phyloP scores from a whole-genome alignment of 2,797 vertebrate species.

The Rhabdophis nuchalis region DNA sequence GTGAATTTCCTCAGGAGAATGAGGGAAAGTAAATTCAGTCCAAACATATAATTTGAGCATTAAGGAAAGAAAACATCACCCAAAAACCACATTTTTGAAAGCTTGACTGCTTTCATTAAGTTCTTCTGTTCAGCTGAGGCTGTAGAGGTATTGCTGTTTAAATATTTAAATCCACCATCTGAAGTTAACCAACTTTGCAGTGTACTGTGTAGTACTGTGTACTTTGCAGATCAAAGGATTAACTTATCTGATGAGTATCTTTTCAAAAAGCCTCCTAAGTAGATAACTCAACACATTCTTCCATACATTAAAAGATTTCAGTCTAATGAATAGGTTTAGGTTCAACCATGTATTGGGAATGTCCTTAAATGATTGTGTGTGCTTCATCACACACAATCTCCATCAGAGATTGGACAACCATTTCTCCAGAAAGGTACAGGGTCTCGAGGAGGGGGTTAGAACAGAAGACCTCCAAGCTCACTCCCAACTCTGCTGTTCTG shows the following conservation, averaged over 20 bases:
- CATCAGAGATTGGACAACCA: too few species aligned
- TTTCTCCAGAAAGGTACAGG: too few species aligned
- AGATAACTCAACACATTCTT: background rate
- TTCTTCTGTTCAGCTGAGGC: background rate
- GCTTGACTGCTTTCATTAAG: background rate
- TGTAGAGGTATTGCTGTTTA: background rate
- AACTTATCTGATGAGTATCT: conserved; percentile 28
- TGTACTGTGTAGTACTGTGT: background rate
- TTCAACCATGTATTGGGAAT: background rate
- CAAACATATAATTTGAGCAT: background rate
- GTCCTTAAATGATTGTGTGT: background rate
- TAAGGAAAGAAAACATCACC: background rate
- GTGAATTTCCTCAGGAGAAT: background rate
- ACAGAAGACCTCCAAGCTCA: background rate
- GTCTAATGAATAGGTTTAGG: background rate
- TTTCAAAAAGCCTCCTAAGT: background rate
- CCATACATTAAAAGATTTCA: background rate
- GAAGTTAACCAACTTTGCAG: conserved; percentile 11
- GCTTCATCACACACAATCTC: too few species aligned
- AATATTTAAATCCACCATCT: conserved; percentile 12
- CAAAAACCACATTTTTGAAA: background rate
- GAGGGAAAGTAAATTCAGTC: background rate
- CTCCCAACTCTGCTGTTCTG: too few species aligned
- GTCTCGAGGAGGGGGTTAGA: background rate
- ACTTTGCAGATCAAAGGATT: conserved; percentile 11